A percentile compares a stretch with the other conserved stretches of the same genome.
phyloP scores from a whole-genome alignment of 1,140 invertebrate species.

The Schlechtendalia chinensis region DNA sequence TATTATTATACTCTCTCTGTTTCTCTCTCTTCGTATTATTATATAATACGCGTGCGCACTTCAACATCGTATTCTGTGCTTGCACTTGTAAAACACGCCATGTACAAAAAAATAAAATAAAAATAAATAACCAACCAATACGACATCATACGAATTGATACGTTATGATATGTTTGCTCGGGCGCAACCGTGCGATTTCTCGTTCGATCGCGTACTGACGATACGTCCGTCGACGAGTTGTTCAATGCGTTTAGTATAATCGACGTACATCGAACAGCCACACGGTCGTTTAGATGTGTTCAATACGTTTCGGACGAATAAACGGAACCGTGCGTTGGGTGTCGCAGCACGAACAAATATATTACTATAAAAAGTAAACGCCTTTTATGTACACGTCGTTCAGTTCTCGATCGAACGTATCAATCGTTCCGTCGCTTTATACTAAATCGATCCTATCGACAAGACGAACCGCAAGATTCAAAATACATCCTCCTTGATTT shows the following conservation, averaged over 20 bases:
- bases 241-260: too few relatives aligned
- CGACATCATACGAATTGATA: background rate
- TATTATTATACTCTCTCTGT: background rate
- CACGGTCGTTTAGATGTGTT: too few relatives aligned
- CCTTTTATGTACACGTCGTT: too few relatives aligned
- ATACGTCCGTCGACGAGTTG: too few relatives aligned
- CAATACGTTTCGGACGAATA: too few relatives aligned
- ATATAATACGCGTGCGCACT: background rate
- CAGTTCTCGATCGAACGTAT: too few relatives aligned
- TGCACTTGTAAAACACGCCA: conserved; percentile 1
- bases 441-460: too few relatives aligned
- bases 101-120: background rate
- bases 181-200: background rate
- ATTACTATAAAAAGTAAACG: background rate
- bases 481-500: too few relatives aligned
- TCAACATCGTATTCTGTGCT: conserved; percentile 12
- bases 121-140: background rate
- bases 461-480: too few relatives aligned
- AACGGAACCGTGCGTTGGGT: background rate
- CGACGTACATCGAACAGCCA: background rate
- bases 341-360: background rate
- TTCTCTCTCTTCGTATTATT: conserved; percentile 20
- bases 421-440: too few relatives aligned
- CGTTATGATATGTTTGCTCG: background rate
- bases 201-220: background rate